Base-by-base conservation (phyloP, 2,113 vertebrate genomes). In the Petaurus breviceps region DNA sequence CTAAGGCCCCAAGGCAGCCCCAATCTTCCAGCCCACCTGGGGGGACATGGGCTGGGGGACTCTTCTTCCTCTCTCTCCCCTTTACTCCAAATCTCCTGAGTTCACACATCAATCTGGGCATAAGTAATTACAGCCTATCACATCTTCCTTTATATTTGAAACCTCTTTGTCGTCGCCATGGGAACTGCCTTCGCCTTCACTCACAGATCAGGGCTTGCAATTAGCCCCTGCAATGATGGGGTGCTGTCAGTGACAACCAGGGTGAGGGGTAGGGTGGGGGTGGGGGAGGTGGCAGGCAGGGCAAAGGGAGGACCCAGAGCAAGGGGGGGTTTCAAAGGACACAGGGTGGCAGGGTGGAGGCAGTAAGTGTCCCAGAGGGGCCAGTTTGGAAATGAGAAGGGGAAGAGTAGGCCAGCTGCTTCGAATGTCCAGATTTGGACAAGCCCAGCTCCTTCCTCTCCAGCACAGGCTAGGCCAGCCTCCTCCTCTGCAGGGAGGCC, bases 161-260 rank as follows among this genome's bases (percentile, higher is more conserved):
- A 97, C 37, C 52, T 96, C 98, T 97, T 89, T 92, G 10, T 57
- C 28, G 93, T 98, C 95, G 97, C 98, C 98, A 95, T n/a, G 94
- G 98, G n/a, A 97, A 96, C 23, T 95, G 96, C 95, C 93, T 97
- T 96, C 92, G 96, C 97, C 95, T 97, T 97, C 98, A 97, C 96
- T 97, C 97, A 97, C 53, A 90, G 19, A 95, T 97, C 96, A 77
- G 92, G 47, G 2, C 94, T 95, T 93, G 1, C 37, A 96, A 96
- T 98, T 52, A 96, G 77, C 91, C 47, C 95, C 96, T 92, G 97
- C 97, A 97, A 96, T 68, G 92, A 97, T 50, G 97, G 97, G 97
- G 96, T 97, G 96, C 94, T 97, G 97, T 97, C 97, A 96, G 96
- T 90, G 51, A 95, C 97, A 97, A 52, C 93, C 25, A 2, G 24